Conservation (phyloP, 2,797 vertebrate genomes). For the Alauda arvensis region DNA sequence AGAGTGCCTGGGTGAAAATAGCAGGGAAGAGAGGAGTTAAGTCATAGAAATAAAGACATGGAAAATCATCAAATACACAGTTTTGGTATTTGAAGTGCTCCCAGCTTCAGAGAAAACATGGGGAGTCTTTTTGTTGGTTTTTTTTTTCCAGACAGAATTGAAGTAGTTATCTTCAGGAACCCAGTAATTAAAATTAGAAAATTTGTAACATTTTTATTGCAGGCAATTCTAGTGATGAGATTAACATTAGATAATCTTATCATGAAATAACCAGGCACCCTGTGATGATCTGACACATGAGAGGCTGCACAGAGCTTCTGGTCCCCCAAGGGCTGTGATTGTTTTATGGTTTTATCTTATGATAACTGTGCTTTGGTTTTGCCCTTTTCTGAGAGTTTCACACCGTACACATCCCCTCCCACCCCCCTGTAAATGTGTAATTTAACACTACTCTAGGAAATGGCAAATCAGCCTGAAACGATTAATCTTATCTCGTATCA, state of each 20-base stretch:
- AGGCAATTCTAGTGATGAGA: conserved; percentile 24
- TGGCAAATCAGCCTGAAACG: conserved; percentile 55
- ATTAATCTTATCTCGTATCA: conserved; percentile 49
- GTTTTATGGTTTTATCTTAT: conserved; percentile 50
- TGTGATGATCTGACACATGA: conserved; percentile 36
- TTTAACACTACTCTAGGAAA: conserved; percentile 50
- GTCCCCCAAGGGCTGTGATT: conserved; percentile 23
- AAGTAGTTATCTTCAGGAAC: conserved; percentile 37
- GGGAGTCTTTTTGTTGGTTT: neutral
- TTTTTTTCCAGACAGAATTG: neutral
- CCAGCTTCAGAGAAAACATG: conserved; percentile 25
- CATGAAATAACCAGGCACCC: conserved; percentile 44
- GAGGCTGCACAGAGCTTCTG: conserved; percentile 28
- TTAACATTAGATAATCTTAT: conserved; percentile 53
- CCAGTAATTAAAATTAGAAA: conserved; percentile 47
- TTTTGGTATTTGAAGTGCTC: conserved; percentile 5
- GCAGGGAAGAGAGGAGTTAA: neutral
- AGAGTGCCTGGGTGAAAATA: neutral
- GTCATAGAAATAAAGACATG: neutral
- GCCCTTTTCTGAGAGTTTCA: conserved; percentile 47
- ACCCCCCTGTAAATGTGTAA: conserved; percentile 41
- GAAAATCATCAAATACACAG: neutral
- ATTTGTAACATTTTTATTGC: conserved; percentile 26
- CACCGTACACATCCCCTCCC: neutral
- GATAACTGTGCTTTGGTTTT: conserved; percentile 45